Evolutionary conservation across 2,888 invertebrate species (phyloP), one percentile per base, ranked within the genome.

Genomic region (Formica aserva): DNA sequence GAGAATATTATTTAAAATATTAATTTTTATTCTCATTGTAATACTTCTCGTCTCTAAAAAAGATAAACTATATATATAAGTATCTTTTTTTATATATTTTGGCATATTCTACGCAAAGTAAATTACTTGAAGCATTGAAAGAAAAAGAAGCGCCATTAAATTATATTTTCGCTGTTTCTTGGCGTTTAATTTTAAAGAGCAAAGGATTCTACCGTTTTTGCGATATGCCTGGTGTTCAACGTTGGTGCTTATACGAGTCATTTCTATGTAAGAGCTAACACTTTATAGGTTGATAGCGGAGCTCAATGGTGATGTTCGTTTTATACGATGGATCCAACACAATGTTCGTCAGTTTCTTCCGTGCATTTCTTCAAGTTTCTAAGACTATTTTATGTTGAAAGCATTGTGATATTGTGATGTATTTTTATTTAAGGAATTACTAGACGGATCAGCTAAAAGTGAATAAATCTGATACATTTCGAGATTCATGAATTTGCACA

Each of bases 131-230:
- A 52, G 29, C 8, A n/a, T 45, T 41, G 45, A 22, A 35, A 65
- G 65, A 52, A 26, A 69, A 71, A 69, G 71, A 77, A 48, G 26
- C n/a, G 11, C 15, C 48, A 29, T 60, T 29, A 45, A 72, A 84
- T 85, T 85, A 81, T 84, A 86, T 82, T 76, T 66, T 82, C 57
- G 71, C 82, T 72, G 77, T 85, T 88, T 84, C 74, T 83, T 65
- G 26, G 63, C 69, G 88, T 90, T 91, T 87, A 88, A 90, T 90
- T 91, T 91, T 86, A 86, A 89, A 84, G 62, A 84, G 75, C 35
- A 48, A 63, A 55, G 55, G 82, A 65, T 66, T 26, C 41, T 48
- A 60, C 5, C 55, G 62, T 15, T 78, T 69, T 82, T 82, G 48
- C 18, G 67, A 60, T 22, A 22, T 32, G 52, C 57, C 15, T 15